Percentiles rank a stretch among this genome's conserved stretches.
Conservation (phyloP, 2,113 vertebrate genomes). For the Micromys minutus region DNA sequence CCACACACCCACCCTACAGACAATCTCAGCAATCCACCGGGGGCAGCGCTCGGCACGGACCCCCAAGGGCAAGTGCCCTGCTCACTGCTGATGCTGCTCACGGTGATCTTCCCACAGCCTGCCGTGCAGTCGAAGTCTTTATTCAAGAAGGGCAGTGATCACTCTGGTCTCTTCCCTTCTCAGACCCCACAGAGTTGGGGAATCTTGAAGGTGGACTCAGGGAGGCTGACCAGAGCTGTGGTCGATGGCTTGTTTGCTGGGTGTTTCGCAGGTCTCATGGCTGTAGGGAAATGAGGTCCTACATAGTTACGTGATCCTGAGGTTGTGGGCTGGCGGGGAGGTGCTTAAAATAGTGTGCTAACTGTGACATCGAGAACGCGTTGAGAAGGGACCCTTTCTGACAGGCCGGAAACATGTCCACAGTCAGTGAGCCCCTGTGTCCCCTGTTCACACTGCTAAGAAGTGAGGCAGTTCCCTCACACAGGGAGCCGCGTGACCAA, state of each 20-base stretch:
- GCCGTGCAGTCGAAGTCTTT: neutral
- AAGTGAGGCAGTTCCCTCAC: neutral
- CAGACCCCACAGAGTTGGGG: neutral
- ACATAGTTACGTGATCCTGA: neutral
- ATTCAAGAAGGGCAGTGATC: neutral
- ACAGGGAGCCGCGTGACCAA: neutral
- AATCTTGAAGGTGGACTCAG: conserved; percentile 4
- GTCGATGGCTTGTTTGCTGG: conserved; percentile 4
- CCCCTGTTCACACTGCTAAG: neutral
- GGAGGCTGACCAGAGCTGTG: neutral
- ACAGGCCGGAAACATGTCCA: neutral
- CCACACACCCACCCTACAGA: conserved; percentile 3
- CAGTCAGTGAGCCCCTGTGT: neutral
- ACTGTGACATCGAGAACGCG: neutral
- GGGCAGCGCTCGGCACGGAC: neutral
- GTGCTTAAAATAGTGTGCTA: neutral
- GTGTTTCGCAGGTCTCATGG: neutral
- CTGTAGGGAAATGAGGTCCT: conserved; percentile 19
- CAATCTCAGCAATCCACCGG: neutral
- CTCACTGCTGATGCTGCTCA: neutral
- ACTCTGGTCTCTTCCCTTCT: neutral
- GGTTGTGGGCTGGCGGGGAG: neutral
- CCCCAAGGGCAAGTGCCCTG: neutral
- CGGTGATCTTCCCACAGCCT: neutral
- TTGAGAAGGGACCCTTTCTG: neutral